Conservation (phyloP, 2,113 vertebrate species). For the Rhadina sibilatrix region DNA sequence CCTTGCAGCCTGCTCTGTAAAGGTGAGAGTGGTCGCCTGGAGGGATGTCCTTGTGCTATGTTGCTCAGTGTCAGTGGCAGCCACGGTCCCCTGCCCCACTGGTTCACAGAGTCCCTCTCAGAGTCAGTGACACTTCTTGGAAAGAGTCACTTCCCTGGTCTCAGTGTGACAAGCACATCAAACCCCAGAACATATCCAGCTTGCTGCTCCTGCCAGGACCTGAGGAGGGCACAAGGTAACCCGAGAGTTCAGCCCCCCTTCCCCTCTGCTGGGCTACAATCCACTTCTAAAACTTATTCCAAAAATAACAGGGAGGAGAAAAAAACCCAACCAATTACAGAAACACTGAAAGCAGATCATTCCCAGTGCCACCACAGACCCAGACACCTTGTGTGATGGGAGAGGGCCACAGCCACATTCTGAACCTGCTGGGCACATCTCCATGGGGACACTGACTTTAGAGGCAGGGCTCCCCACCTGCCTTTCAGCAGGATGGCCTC, state of each 20-base stretch:
- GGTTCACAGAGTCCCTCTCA: not conserved
- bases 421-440: not conserved
- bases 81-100: not conserved
- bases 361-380: not conserved
- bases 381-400: not conserved
- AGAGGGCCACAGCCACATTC: not conserved
- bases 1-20: not conserved
- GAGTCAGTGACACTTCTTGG: not conserved
- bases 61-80: not conserved
- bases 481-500: not conserved
- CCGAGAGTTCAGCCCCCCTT: not conserved
- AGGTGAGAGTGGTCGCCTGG: not conserved
- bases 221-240: not conserved
- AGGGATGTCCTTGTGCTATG: not conserved
- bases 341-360: not conserved
- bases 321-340: not conserved
- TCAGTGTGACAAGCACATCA: not conserved
- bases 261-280: not conserved
- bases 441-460: not conserved
- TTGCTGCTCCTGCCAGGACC: not conserved
- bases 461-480: not conserved
- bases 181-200: accelerated
- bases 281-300: not conserved
- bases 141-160: not conserved
- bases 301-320: not conserved